These are phyloP conservation scores for Arrhamphus sclerolepis DNA, from an alignment of 2,797 vertebrate genomes.

Conservation along the genomic window DNA sequence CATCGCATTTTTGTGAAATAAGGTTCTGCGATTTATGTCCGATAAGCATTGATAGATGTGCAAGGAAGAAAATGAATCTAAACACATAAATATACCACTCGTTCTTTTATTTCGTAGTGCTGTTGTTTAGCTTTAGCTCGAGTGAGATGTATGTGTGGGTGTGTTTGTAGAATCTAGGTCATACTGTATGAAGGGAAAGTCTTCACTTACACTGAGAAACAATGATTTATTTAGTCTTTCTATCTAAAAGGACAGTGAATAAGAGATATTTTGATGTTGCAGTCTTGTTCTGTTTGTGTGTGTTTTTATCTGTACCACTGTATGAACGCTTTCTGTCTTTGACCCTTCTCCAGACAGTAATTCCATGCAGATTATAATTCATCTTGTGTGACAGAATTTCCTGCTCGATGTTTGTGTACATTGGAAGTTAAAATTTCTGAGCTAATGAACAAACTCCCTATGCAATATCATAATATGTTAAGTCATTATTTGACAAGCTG, in stretches of 20 bases:
- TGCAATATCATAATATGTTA: constrained; percentile 12
- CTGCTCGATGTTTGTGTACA: constrained; percentile 4
- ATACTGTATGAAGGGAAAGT: constrained; percentile 15
- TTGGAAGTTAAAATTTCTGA: constrained; percentile 6
- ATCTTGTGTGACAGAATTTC: constrained; percentile 5
- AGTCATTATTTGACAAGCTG: constrained; percentile 15
- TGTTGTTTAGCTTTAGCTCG: neutral
- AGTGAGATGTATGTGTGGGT: constrained; percentile 5
- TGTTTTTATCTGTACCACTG: constrained; percentile 10
- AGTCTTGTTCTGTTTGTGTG: constrained; percentile 21
- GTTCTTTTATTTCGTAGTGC: neutral
- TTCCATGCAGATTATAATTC: constrained; percentile 1
- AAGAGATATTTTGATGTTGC: constrained; percentile 55
- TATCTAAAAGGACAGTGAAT: constrained; percentile 50
- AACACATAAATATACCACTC: neutral
- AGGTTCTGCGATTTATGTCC: constrained; percentile 4
- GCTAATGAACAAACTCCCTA: constrained; percentile 20
- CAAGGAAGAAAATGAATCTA: neutral
- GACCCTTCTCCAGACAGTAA: constrained; percentile 1
- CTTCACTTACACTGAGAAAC: constrained; percentile 30
- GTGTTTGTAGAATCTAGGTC: constrained; percentile 33
- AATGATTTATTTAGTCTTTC: constrained; percentile 58
- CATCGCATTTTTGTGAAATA: neutral
- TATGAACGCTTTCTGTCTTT: constrained; percentile 1
- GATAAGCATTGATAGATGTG: neutral